Percentiles rank a stretch among this genome's conserved stretches.
These are phyloP conservation scores for Antechinus flavipes DNA, from an alignment of 2,113 vertebrate species.

Conservation along the genomic window DNA sequence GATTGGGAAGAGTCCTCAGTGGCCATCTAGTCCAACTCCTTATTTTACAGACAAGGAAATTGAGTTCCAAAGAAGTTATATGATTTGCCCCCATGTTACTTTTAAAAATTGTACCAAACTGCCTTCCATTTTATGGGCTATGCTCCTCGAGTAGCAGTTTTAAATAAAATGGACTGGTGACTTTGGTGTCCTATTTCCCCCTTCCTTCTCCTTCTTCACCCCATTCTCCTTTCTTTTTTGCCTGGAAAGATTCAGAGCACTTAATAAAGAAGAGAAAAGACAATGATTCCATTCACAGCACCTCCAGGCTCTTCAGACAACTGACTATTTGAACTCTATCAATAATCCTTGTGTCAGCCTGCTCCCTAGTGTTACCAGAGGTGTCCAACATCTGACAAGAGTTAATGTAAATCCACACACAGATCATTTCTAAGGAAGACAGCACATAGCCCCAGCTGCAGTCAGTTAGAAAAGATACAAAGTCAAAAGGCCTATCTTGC, in stretches of 20 bases:
- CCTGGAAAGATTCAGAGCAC: slow-evolving; percentile 51
- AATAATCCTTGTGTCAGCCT: slow-evolving; percentile 82
- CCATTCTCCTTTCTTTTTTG: slow-evolving; percentile 21
- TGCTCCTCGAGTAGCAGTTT: rapidly evolving
- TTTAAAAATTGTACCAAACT: background rate
- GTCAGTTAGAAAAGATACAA: slow-evolving; percentile 83
- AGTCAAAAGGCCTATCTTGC: slow-evolving; percentile 77
- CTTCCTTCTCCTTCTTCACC: background rate
- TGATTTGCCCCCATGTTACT: background rate
- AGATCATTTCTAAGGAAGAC: slow-evolving; percentile 82
- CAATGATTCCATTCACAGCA: slow-evolving; percentile 59
- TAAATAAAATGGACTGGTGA: background rate
- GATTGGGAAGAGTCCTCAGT: background rate
- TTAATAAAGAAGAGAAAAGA: slow-evolving; percentile 72
- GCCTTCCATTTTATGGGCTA: background rate
- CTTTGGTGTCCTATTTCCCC: slow-evolving; percentile 17
- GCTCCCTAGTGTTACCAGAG: slow-evolving; percentile 84
- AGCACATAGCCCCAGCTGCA: slow-evolving; percentile 82
- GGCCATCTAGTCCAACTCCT: background rate
- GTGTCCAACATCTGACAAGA: slow-evolving; percentile 75
- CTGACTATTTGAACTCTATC: background rate
- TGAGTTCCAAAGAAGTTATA: background rate
- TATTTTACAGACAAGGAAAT: background rate
- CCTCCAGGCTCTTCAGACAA: slow-evolving; percentile 20
- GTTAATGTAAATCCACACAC: slow-evolving; percentile 82